Evolutionary conservation across 2,113 vertebrate genomes (phyloP).

Genomic region (Menura novaehollandiae): DNA sequence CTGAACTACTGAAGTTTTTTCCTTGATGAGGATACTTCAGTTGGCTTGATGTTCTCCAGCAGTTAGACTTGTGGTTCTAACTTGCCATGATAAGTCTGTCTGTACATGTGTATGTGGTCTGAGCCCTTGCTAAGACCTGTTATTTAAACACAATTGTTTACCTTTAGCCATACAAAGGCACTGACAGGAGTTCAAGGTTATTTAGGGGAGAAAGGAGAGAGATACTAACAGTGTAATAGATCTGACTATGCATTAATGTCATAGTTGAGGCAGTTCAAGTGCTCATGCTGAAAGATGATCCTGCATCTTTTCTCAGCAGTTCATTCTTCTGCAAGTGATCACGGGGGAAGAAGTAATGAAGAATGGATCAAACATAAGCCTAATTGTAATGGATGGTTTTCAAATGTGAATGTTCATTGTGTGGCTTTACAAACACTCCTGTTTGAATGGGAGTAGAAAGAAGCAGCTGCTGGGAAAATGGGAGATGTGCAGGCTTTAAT

Average conservation of each 20-base stretch:
- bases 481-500: background rate
- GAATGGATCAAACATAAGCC: background rate
- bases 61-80: background rate
- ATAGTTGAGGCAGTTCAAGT: conserved; percentile 16
- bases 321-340: background rate
- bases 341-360: background rate
- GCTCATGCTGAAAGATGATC: conserved; percentile 36
- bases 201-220: background rate
- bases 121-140: background rate
- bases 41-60: background rate
- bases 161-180: background rate
- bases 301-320: background rate
- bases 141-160: background rate
- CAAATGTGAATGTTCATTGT: background rate
- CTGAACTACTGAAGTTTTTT: background rate
- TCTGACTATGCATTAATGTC: background rate
- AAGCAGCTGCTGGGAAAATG: background rate
- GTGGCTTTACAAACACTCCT: background rate
- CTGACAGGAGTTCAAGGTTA: conserved; percentile 34
- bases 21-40: background rate
- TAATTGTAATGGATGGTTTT: background rate
- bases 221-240: background rate
- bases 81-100: background rate
- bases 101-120: background rate
- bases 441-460: background rate